phyloP scores from a whole-genome alignment of 2,888 invertebrate species.

The Drosophila barbarae region DNA sequence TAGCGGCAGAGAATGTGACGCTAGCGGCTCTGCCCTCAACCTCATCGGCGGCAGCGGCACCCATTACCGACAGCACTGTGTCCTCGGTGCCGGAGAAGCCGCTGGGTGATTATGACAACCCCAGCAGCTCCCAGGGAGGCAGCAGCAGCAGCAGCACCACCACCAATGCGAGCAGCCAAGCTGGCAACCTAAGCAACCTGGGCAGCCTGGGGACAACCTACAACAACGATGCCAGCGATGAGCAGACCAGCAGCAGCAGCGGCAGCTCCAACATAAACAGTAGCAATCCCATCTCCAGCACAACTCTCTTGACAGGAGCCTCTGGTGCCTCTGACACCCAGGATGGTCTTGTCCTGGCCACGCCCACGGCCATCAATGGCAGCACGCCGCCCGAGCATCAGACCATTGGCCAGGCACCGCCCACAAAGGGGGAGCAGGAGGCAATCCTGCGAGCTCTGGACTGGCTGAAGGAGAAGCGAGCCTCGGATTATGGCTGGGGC shows the following conservation, averaged over 20 bases:
- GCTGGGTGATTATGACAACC: slow-evolving; percentile 2
- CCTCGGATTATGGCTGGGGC: slow-evolving; percentile 89
- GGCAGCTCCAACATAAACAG: slow-evolving; percentile 17
- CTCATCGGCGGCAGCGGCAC: slow-evolving; percentile 10
- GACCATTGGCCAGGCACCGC: slow-evolving; percentile 78
- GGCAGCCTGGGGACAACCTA: slow-evolving; percentile 6
- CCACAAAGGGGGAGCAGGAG: slow-evolving; percentile 78
- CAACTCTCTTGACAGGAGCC: slow-evolving; percentile 1
- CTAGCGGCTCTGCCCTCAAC: slow-evolving; percentile 22
- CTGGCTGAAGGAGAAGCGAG: slow-evolving; percentile 87
- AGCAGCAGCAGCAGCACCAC: slow-evolving; percentile 6
- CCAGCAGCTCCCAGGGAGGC: slow-evolving; percentile 2
- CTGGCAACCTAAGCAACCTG: not conserved
- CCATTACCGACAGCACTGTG: slow-evolving; percentile 44
- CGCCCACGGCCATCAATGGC: slow-evolving; percentile 24
- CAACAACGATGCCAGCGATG: slow-evolving; percentile 51
- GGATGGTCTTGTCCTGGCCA: slow-evolving; percentile 19
- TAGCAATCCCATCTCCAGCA: not conserved
- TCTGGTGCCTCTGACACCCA: not conserved
- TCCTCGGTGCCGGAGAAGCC: slow-evolving; percentile 33
- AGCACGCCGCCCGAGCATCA: slow-evolving; percentile 64
- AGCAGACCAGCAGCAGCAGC: slow-evolving; percentile 33
- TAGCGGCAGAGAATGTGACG: slow-evolving; percentile 62
- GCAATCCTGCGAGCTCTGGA: slow-evolving; percentile 82
- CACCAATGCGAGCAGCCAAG: slow-evolving; percentile 11